These are phyloP conservation scores for Diadumene lineata DNA, from an alignment of 92 coral and sea anemone species.

Conservation along the genomic window DNA sequence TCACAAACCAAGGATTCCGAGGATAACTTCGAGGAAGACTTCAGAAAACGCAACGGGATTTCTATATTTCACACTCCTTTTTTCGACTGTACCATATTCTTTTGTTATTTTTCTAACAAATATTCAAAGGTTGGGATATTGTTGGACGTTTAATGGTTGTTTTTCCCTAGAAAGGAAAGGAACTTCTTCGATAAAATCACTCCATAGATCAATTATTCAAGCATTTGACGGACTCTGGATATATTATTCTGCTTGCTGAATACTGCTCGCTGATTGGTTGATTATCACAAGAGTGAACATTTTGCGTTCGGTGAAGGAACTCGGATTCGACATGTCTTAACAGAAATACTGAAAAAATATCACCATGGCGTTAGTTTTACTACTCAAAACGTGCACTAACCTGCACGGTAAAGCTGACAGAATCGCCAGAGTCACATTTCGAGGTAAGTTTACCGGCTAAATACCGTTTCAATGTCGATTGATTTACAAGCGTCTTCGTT, in stretches of 20 bases:
- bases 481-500: conserved; percentile 2
- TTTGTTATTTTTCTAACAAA: background rate
- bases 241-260: conserved; percentile 71
- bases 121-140: background rate
- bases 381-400: conserved; percentile 93
- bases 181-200: conserved; percentile 38
- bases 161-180: conserved; percentile 11
- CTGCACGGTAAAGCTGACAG: conserved; percentile 97
- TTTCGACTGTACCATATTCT: background rate
- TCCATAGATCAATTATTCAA: conserved; percentile 72
- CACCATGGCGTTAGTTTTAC: conserved; percentile 88
- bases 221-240: conserved; percentile 33
- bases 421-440: conserved; percentile 94
- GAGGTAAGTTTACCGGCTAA: conserved; percentile 73
- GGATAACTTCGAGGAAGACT: background rate
- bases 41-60: background rate
- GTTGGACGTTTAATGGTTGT: conserved; percentile 6
- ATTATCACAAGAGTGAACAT: conserved; percentile 23
- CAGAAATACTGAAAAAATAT: conserved; percentile 34
- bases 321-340: conserved; percentile 84
- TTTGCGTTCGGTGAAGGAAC: conserved; percentile 60
- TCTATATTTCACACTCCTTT: background rate
- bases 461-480: conserved; percentile 14
- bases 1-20: conserved; percentile 40
- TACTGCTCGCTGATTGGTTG: conserved; percentile 80